A percentile compares a stretch with the other conserved stretches of the same genome.
These are phyloP conservation scores for Ptilonorhynchus violaceus DNA, from an alignment of 2,113 vertebrate species.

Conservation along the genomic window DNA sequence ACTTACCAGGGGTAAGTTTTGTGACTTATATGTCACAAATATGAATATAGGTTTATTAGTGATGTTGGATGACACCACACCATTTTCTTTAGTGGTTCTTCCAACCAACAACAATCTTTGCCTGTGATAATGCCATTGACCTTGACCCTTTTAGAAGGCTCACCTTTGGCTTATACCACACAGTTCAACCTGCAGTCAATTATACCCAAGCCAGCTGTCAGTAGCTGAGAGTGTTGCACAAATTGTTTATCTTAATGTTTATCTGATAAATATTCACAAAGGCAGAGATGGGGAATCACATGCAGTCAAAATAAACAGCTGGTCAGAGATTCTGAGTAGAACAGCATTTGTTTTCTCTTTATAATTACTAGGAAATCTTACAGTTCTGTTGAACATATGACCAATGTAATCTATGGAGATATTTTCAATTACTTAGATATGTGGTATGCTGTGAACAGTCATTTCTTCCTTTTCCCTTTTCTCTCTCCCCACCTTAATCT, in stretches of 20 bases:
- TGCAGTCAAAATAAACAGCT: background rate
- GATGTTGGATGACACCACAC: background rate
- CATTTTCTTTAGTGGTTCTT: background rate
- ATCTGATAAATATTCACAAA: conserved; percentile 19
- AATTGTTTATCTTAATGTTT: background rate
- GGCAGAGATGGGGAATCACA: background rate
- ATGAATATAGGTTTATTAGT: background rate
- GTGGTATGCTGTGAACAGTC: background rate
- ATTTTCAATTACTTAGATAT: conserved; percentile 31
- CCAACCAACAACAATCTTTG: background rate
- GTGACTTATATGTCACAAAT: background rate
- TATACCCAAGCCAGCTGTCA: background rate
- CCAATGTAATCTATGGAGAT: conserved; percentile 1
- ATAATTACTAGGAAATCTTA: background rate
- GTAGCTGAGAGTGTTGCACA: background rate
- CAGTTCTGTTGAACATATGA: background rate
- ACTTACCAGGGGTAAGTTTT: background rate
- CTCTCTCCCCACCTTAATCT: background rate
- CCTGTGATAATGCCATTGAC: background rate
- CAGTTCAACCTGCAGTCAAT: background rate
- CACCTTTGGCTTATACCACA: background rate
- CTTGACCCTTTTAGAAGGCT: background rate
- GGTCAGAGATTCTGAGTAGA: background rate
- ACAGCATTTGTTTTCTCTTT: conserved; percentile 10
- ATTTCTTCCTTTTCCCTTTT: conserved; percentile 23